Evolutionary conservation across 1,140 invertebrate genomes (phyloP), one percentile per base, ranked within the genome.

Genomic region (Euwallacea fornicatus): DNA sequence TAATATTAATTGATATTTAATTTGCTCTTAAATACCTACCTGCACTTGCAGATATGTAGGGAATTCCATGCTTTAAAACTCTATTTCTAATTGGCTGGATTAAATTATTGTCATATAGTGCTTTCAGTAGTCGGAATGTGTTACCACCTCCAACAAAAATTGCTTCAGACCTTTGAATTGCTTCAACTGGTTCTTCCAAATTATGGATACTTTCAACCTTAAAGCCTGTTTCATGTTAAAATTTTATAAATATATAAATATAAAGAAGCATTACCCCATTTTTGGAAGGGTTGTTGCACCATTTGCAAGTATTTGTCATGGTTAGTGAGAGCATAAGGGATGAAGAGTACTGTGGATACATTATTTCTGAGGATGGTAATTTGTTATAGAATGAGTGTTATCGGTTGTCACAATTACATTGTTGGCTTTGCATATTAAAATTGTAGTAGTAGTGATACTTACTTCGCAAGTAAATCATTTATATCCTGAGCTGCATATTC

Each of bases 101-200:
- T 33, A 94, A 78, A 61, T 90, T 80, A 16, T 88, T 81, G 55
- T 91, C 88, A 82, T 93, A 91, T 2, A 93, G 80, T 16, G 83
- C 83, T 78, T 90, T 91, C 7, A 94, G 80, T 43, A 94, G 82
- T 42, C 88, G 82, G 80, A 94, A 94, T 9, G 91, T 93, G 79
- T 94, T 94, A 58, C 92, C 92, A 66, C 92, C 92, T n/a, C 91
- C 91, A 69, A 93, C 83, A 81, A 91, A 93, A 69, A 93, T 88
- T 44, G 88, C 88, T 83, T 92, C 80, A 1, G 90, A 88, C 11
- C 84, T 79, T 59, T 85, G 82, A 1, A 93, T 81, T 15, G 89
- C 88, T 65, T 82, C 76, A 2, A 81, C 73, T 16, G 86, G 85
- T 78, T 90, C 81, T 11, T 79, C 54, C 46, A 81, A 83, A 54